Conservation (phyloP, 2,888 invertebrate genomes). For the Cancer borealis region DNA sequence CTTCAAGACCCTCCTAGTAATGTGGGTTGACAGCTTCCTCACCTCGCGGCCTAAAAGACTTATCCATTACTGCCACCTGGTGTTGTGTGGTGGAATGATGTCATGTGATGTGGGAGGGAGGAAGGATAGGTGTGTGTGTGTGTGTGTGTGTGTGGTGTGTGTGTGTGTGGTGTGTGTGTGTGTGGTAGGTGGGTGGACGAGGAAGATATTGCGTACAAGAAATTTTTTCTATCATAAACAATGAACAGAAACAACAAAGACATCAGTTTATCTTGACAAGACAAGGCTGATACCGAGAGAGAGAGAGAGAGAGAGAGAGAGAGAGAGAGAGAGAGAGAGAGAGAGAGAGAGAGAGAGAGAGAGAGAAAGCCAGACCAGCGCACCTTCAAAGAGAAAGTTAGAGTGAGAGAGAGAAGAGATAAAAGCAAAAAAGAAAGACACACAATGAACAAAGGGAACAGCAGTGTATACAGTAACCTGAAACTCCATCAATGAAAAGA, state of each 20-base stretch:
- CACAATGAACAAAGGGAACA: background rate
- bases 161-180: background rate
- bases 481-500: background rate
- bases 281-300: background rate
- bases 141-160: background rate
- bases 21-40: constrained; percentile 25
- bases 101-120: background rate
- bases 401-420: background rate
- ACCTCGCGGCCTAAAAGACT: background rate
- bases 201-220: too few relatives aligned
- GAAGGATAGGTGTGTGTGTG: background rate
- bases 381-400: background rate
- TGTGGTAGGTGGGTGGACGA: too few relatives aligned
- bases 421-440: background rate
- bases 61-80: background rate
- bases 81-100: background rate
- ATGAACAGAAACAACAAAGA: background rate
- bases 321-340: background rate
- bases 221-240: background rate
- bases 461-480: background rate
- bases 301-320: constrained; percentile 20
- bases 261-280: background rate
- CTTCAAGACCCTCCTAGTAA: background rate
- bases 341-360: background rate
- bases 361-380: background rate